Conservation (phyloP, 1,140 invertebrate genomes). For the Zophobas atratus region DNA sequence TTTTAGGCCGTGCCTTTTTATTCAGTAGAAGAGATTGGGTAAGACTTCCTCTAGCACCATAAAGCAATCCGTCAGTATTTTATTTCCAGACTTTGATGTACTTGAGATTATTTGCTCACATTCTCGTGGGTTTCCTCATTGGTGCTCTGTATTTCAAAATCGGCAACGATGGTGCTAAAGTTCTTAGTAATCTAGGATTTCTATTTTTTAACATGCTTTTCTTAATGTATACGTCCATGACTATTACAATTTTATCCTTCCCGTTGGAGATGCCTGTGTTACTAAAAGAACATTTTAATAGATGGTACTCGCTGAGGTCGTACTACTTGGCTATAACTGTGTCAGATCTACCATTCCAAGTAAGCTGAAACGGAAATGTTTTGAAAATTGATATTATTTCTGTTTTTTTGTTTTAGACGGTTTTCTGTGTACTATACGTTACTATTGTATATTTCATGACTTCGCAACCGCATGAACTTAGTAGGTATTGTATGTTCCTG, state of each 20-base stretch:
- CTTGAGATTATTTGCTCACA: constrained; percentile 92
- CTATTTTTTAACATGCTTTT: constrained; percentile 99
- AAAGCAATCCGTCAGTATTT: no score
- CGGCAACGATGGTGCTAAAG: constrained; percentile 94
- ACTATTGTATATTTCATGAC: constrained; percentile 97
- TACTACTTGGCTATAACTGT: constrained; percentile 97
- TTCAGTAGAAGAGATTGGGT: constrained; percentile 90
- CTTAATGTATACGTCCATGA: constrained; percentile 98
- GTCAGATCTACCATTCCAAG: constrained; percentile 96
- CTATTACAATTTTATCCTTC: constrained; percentile 97
- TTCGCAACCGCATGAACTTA: constrained; percentile 88
- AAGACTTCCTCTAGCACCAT: constrained; percentile 59
- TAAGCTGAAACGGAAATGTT: constrained; percentile 48
- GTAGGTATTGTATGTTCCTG: constrained; percentile 92
- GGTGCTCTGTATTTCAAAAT: constrained; percentile 94
- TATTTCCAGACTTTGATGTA: constrained; percentile 92
- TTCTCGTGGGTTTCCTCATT: constrained; percentile 93
- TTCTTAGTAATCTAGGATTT: constrained; percentile 96
- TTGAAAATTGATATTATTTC: constrained; percentile 22
- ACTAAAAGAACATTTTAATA: constrained; percentile 95
- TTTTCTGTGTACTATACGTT: constrained; percentile 93
- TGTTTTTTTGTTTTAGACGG: constrained; percentile 74
- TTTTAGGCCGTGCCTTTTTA: constrained; percentile 82
- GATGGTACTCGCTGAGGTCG: constrained; percentile 96
- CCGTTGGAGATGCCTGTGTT: constrained; percentile 96